Evolutionary conservation across 2,797 vertebrate genomes (phyloP).

Genomic region (Gymnoscopelus microlampas): DNA sequence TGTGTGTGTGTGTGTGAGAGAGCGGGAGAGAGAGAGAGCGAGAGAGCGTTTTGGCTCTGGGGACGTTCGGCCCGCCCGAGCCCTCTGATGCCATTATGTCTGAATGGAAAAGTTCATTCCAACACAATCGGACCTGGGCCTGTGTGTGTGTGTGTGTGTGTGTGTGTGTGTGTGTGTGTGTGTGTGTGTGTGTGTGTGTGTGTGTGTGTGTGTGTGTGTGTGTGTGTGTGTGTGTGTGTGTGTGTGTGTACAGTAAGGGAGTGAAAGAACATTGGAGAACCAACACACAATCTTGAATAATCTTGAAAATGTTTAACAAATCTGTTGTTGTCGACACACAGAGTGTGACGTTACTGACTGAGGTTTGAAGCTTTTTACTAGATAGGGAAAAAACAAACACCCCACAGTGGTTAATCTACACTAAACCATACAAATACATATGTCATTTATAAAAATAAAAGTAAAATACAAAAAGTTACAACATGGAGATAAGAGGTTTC

Average conservation of each 20-base stretch:
- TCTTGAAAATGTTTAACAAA: background rate
- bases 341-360: background rate
- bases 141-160: slow-evolving; percentile 2
- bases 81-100: slow-evolving; percentile 66
- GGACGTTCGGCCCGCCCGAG: slow-evolving; percentile 60
- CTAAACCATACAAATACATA: background rate
- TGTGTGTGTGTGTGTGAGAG: slow-evolving; percentile 20
- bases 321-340: background rate
- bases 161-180: background rate
- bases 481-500: too few relatives aligned
- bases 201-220: slow-evolving; percentile 1
- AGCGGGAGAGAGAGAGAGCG: slow-evolving; percentile 5
- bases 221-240: slow-evolving; percentile 25
- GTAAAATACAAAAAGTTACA: too few relatives aligned
- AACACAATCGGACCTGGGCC: slow-evolving; percentile 64
- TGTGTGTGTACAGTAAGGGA: slow-evolving; percentile 9
- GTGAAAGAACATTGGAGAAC: slow-evolving; percentile 4
- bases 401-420: background rate
- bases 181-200: too few relatives aligned
- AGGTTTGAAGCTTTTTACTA: background rate
- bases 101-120: slow-evolving; percentile 72
- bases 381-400: background rate
- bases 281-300: background rate
- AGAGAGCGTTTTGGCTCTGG: slow-evolving; percentile 41
- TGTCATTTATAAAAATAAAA: background rate